Conservation (phyloP, 2,113 vertebrate species). For the Eudyptes chrysolophus region DNA sequence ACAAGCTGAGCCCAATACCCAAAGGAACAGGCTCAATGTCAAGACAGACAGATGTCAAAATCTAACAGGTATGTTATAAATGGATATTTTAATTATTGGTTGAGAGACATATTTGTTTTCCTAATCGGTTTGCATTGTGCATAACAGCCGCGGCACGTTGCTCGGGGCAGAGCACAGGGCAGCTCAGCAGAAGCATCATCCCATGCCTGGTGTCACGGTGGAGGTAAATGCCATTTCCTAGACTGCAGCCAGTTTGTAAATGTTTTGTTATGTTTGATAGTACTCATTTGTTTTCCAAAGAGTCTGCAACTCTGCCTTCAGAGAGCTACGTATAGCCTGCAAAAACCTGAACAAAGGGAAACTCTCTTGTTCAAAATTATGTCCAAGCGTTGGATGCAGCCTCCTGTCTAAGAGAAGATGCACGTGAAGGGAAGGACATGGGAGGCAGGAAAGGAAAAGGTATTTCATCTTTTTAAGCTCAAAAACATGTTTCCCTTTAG, state of each 20-base stretch:
- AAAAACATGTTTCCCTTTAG: background rate
- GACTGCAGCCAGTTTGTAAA: background rate
- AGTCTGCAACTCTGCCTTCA: background rate
- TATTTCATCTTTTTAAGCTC: background rate
- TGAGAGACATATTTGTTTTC: background rate
- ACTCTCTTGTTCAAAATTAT: background rate
- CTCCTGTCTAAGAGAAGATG: fast-evolving
- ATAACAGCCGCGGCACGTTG: background rate
- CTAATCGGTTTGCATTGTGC: background rate
- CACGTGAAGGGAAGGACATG: background rate
- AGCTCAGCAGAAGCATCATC: background rate
- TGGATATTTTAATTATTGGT: background rate
- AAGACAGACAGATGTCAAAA: background rate
- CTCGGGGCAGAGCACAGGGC: background rate
- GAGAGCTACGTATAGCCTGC: background rate
- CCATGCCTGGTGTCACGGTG: background rate
- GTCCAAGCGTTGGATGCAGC: background rate
- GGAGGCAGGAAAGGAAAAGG: background rate
- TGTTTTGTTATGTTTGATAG: too few relatives aligned
- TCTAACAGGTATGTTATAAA: background rate
- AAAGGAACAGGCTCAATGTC: background rate
- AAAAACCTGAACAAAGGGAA: background rate
- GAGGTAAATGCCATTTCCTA: background rate
- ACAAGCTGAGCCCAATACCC: background rate
- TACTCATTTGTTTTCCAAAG: background rate